Conservation (phyloP, 2,797 vertebrate genomes). For the Fistularia commersonii region DNA sequence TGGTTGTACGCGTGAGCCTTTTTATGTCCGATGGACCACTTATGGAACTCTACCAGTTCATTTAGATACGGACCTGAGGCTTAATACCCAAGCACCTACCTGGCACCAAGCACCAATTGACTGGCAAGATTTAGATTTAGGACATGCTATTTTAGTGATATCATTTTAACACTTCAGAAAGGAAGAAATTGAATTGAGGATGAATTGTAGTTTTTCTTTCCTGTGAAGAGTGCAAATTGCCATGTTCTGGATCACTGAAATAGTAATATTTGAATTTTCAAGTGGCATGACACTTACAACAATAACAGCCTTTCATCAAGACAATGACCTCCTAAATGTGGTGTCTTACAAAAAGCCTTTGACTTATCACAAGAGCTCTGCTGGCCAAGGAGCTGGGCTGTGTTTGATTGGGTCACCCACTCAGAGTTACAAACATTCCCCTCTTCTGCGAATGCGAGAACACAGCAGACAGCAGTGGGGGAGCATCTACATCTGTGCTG, state of each 20-base stretch:
- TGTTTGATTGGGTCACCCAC: constrained; percentile 68
- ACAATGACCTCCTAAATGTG: constrained; percentile 26
- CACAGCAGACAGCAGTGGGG: constrained; percentile 61
- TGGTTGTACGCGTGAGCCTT: too few relatives aligned
- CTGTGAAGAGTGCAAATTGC: not conserved
- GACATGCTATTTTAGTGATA: too few relatives aligned
- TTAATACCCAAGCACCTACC: too few relatives aligned
- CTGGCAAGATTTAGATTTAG: too few relatives aligned
- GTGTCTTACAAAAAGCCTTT: constrained; percentile 36
- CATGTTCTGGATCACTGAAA: not conserved
- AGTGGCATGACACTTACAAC: constrained; percentile 8
- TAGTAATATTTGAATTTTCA: not conserved
- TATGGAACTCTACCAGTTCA: too few relatives aligned
- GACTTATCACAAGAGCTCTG: constrained; percentile 37
- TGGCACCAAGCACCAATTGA: too few relatives aligned
- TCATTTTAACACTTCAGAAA: too few relatives aligned
- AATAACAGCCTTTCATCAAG: constrained; percentile 22
- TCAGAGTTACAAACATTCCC: constrained; percentile 59
- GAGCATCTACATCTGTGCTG: constrained; percentile 61
- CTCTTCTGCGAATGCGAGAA: constrained; percentile 57
- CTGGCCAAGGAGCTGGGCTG: constrained; percentile 43
- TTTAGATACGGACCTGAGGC: too few relatives aligned
- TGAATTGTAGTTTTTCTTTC: too few relatives aligned
- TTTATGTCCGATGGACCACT: too few relatives aligned
- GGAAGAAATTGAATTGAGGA: too few relatives aligned